Evolutionary conservation across 2,113 vertebrate species (phyloP).

Genomic region (Alexandromys fortis): DNA sequence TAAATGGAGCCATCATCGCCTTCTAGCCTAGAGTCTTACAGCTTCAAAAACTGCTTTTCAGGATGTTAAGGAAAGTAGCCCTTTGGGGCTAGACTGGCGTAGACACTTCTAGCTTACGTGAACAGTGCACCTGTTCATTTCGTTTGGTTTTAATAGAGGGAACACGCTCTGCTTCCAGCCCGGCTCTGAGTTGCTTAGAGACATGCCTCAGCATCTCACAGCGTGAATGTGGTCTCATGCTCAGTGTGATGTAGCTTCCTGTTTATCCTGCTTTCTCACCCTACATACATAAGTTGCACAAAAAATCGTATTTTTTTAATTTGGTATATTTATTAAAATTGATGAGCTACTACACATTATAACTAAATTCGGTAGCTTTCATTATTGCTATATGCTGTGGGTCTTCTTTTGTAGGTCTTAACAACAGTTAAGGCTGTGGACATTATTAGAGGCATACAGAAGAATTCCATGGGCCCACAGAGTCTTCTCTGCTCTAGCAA

Average conservation of each 20-base stretch:
- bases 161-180: not conserved
- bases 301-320: not conserved
- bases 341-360: not conserved
- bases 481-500: not conserved
- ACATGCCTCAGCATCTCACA: not conserved
- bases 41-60: slow-evolving; percentile 64
- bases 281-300: not conserved
- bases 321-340: not conserved
- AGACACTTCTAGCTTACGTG: not conserved
- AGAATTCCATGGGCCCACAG: not conserved
- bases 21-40: slow-evolving; percentile 17
- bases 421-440: not conserved
- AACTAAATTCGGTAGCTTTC: not conserved
- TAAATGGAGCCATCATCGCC: not conserved
- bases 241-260: not conserved
- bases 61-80: slow-evolving; percentile 42
- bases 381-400: not conserved
- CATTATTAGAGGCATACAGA: not conserved
- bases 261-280: not conserved
- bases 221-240: not conserved
- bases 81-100: not conserved
- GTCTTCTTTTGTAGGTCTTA: not conserved
- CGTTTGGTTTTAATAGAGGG: not conserved
- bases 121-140: not conserved
- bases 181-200: not conserved